Evolutionary conservation across 1,140 invertebrate species (phyloP).

Genomic region (Cyclargus thomasi): DNA sequence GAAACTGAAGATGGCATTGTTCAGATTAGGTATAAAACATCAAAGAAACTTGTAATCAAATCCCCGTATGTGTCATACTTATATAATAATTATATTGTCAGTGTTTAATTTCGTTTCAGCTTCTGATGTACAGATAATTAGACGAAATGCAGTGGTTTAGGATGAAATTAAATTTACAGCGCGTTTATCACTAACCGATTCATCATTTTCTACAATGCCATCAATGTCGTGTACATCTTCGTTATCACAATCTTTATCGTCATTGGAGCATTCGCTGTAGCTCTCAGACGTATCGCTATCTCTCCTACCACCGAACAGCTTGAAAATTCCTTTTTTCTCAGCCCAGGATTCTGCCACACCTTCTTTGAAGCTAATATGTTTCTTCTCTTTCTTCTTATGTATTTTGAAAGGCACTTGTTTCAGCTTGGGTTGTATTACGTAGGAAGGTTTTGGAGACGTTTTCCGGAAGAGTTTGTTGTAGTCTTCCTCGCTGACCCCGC

Average conservation of each 20-base stretch:
- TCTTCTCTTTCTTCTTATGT: slow-evolving; percentile 52
- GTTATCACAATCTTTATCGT: slow-evolving; percentile 37
- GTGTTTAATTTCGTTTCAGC: too few species aligned
- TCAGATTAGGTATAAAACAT: too few species aligned
- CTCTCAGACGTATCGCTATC: slow-evolving; percentile 62
- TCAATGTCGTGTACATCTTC: background rate
- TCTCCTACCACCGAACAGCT: slow-evolving; percentile 54
- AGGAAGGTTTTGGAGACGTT: slow-evolving; percentile 34
- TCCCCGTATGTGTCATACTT: too few species aligned
- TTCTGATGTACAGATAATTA: too few species aligned
- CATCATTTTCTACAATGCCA: background rate
- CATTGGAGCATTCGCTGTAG: slow-evolving; percentile 60
- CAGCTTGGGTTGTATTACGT: slow-evolving; percentile 42
- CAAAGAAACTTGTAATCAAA: too few species aligned
- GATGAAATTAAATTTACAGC: too few species aligned
- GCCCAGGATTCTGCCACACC: slow-evolving; percentile 52
- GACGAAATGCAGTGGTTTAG: too few species aligned
- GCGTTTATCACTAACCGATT: background rate
- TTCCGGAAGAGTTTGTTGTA: slow-evolving; percentile 60
- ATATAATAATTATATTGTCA: too few species aligned
- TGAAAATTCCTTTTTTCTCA: slow-evolving; percentile 59
- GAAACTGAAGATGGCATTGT: too few species aligned
- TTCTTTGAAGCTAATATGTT: slow-evolving; percentile 45
- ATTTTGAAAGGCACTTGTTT: slow-evolving; percentile 68
- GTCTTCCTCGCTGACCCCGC: slow-evolving; percentile 59